Evolutionary conservation across 2,113 vertebrate species (phyloP).

Genomic region (Progne subis): DNA sequence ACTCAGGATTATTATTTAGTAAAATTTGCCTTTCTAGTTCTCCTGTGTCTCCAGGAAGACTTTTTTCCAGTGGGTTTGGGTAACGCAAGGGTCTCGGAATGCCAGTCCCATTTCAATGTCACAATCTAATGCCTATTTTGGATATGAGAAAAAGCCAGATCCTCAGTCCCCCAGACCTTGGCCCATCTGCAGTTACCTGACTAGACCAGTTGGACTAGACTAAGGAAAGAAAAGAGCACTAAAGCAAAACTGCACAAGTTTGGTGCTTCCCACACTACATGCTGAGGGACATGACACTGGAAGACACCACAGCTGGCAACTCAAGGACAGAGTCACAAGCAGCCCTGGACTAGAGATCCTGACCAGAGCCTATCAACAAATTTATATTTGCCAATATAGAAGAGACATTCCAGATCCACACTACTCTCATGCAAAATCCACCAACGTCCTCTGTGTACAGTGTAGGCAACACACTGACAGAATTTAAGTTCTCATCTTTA

Average conservation of each 20-base stretch:
- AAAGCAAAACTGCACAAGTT: background rate
- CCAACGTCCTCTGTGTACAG: background rate
- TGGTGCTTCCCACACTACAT: background rate
- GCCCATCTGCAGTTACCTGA: background rate
- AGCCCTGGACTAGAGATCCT: background rate
- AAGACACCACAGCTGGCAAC: background rate
- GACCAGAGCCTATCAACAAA: background rate
- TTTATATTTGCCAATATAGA: background rate
- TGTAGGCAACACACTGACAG: background rate
- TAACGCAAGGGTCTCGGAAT: background rate
- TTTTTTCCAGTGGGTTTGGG: background rate
- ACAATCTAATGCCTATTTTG: background rate
- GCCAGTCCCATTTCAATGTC: background rate
- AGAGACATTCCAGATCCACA: background rate
- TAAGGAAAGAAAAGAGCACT: background rate
- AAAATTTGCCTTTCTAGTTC: background rate
- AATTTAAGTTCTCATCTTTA: background rate
- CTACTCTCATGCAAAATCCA: background rate
- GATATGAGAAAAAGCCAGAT: background rate
- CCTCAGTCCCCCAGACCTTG: background rate
- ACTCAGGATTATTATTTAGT: background rate
- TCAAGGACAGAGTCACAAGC: background rate
- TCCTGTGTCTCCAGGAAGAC: background rate
- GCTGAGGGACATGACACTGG: accelerated
- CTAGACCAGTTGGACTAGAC: background rate